Conservation (phyloP, 2,888 invertebrate species). For the Drosophila maculinotata region DNA sequence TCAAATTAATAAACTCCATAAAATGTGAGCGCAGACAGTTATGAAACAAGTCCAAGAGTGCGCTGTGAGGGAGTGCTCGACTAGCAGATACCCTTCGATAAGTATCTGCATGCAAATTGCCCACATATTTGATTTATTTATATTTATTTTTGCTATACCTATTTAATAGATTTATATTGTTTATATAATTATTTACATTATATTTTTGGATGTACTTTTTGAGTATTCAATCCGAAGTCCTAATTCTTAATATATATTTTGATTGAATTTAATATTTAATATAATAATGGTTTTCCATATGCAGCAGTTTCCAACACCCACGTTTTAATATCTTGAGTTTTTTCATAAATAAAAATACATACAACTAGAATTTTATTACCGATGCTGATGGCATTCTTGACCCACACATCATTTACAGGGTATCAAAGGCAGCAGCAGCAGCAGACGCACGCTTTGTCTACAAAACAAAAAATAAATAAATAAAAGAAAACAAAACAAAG, state of each 20-base stretch:
- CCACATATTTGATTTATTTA: too few species aligned
- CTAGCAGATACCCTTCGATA: conserved; percentile 9
- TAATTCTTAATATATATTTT: too few species aligned
- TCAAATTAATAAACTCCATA: conserved; percentile 84
- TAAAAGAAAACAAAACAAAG: conserved; percentile 29
- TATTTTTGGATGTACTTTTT: too few species aligned
- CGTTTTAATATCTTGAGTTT: neutral
- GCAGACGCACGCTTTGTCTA: too few species aligned
- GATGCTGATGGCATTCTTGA: neutral
- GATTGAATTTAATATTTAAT: too few species aligned
- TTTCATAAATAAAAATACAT: too few species aligned
- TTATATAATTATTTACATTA: too few species aligned
- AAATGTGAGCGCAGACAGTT: conserved; percentile 81
- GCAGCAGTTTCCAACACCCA: too few species aligned
- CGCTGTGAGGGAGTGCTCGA: neutral
- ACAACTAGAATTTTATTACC: too few species aligned
- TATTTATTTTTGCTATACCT: neutral
- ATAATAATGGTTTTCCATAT: too few species aligned
- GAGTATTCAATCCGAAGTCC: too few species aligned
- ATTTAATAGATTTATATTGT: too few species aligned
- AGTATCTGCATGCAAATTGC: neutral
- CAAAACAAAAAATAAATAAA: conserved; percentile 4
- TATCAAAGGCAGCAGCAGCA: conserved; percentile 24
- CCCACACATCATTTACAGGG: conserved; percentile 14
- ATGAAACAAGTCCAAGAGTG: conserved; percentile 54